Percentiles rank a stretch among this genome's conserved stretches.
phyloP scores from a whole-genome alignment of 1,140 invertebrate genomes.

The Oncopeltus fasciatus region DNA sequence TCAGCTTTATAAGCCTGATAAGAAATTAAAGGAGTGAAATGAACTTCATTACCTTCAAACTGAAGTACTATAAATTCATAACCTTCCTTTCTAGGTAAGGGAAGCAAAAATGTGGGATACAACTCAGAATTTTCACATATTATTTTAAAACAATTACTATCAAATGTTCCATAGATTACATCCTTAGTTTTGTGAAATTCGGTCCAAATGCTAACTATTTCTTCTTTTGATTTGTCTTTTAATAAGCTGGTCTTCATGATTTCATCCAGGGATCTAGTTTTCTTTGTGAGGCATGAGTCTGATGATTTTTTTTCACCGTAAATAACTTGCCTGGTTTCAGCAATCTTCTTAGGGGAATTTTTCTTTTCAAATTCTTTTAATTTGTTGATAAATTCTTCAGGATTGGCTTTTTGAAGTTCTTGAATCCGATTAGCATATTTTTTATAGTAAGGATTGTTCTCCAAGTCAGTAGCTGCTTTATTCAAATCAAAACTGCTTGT shows the following conservation, averaged over 20 bases:
- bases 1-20: conserved; percentile 84
- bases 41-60: conserved; percentile 54
- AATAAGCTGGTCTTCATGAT: conserved; percentile 71
- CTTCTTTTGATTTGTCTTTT: conserved; percentile 50
- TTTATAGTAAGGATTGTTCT: conserved; percentile 63
- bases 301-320: not conserved
- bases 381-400: conserved; percentile 56
- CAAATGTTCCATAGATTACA: conserved; percentile 52
- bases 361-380: conserved; percentile 42
- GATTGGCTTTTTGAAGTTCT: conserved; percentile 52
- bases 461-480: conserved; percentile 45
- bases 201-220: conserved; percentile 65
- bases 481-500: conserved; percentile 25
- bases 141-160: conserved; percentile 39
- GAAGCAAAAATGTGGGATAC: conserved; percentile 62
- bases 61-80: conserved; percentile 81
- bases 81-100: conserved; percentile 63
- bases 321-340: not conserved
- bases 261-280: conserved; percentile 38
- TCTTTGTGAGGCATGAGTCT: not conserved
- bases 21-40: conserved; percentile 74
- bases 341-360: conserved; percentile 32
- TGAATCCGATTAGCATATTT: conserved; percentile 71
- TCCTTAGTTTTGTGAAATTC: conserved; percentile 60
- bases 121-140: conserved; percentile 40